phyloP scores from a whole-genome alignment of 1,140 invertebrate genomes.

The Brachystomella parvula region DNA sequence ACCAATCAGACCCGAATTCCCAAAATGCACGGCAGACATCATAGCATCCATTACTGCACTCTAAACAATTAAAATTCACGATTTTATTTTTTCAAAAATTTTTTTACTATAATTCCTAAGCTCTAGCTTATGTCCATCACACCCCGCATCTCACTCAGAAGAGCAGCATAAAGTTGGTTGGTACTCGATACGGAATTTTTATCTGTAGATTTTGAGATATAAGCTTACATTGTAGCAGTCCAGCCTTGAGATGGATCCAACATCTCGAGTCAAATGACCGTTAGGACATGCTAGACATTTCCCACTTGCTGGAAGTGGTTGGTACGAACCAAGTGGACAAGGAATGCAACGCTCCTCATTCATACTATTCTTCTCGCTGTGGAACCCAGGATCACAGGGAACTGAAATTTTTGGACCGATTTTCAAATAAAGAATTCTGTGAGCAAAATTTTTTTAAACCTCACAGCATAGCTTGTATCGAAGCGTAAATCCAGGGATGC shows the following conservation, averaged over 20 bases:
- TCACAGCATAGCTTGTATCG: slow-evolving; percentile 1
- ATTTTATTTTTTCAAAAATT: too few species aligned
- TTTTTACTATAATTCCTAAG: too few species aligned
- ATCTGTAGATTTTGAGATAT: too few species aligned
- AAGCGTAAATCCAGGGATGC: neutral
- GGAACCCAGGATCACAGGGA: neutral
- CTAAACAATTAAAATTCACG: too few species aligned
- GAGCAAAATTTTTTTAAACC: neutral
- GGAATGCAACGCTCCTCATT: neutral
- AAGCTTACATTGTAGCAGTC: neutral
- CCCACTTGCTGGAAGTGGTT: neutral
- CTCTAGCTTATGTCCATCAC: too few species aligned
- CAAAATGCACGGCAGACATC: too few species aligned
- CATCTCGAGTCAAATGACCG: neutral
- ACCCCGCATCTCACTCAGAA: too few species aligned
- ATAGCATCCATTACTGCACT: too few species aligned
- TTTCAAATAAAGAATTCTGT: neutral
- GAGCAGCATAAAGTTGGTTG: too few species aligned
- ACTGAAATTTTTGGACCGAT: neutral
- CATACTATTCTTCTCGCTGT: neutral
- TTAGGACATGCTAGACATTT: neutral
- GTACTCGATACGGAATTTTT: too few species aligned
- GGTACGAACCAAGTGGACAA: neutral
- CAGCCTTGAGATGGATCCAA: neutral
- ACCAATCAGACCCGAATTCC: too few species aligned